Evolutionary conservation across 1,140 invertebrate species (phyloP).

Genomic region (Drosophila pectinifera): DNA sequence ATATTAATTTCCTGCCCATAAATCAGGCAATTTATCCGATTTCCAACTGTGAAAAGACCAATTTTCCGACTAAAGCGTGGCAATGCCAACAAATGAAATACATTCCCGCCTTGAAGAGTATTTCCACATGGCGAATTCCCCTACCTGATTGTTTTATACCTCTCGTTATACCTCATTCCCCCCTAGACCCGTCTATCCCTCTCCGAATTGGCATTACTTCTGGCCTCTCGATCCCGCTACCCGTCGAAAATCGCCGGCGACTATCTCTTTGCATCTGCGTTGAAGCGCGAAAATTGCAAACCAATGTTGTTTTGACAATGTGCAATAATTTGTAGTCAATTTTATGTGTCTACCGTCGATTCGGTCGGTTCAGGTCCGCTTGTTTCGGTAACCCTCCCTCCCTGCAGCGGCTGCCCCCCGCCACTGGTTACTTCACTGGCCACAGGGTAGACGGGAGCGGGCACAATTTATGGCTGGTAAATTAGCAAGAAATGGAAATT

Average conservation of each 20-base stretch:
- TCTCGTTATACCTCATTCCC: not conserved
- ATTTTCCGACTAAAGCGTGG: constrained; percentile 1
- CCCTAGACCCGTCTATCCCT: not conserved
- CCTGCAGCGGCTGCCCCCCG: not conserved
- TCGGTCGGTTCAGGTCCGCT: constrained; percentile 68
- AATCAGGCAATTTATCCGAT: not conserved
- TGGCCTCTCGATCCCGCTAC: not conserved
- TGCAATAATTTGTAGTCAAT: constrained; percentile 83
- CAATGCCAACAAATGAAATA: not conserved
- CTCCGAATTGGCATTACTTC: constrained; percentile 12
- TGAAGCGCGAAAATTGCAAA: constrained; percentile 83
- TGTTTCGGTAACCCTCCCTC: constrained; percentile 45
- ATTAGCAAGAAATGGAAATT: constrained; percentile 83
- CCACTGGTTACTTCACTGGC: constrained; percentile 10
- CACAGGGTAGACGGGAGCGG: constrained; percentile 48
- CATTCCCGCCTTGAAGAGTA: constrained; percentile 23
- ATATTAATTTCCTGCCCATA: constrained; percentile 1
- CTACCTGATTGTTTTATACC: constrained; percentile 37
- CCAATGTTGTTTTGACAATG: constrained; percentile 83
- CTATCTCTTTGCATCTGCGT: constrained; percentile 69
- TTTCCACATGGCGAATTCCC: constrained; percentile 34
- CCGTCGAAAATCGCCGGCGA: constrained; percentile 18
- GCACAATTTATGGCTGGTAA: constrained; percentile 78
- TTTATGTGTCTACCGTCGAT: constrained; percentile 79
- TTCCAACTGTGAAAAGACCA: constrained; percentile 12